A percentile compares a stretch with the other conserved stretches of the same genome.
phyloP scores from a whole-genome alignment of 2,888 invertebrate genomes.

The Chesias legatella region DNA sequence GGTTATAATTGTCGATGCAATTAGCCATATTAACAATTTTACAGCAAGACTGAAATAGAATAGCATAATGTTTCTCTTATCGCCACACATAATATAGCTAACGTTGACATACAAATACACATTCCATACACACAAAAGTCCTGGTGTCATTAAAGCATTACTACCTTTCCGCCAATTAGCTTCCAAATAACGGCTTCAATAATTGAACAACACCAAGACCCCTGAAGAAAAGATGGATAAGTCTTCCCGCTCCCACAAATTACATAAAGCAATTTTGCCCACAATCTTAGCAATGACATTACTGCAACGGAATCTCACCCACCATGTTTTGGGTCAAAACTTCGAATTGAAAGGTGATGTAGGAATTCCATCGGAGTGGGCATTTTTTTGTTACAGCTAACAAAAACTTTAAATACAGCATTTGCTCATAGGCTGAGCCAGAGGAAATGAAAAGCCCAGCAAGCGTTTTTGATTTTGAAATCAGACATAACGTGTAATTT shows the following conservation, averaged over 20 bases:
- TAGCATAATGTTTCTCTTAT: too few species aligned
- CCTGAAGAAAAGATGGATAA: conserved; percentile 57
- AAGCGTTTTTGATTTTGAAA: too few species aligned
- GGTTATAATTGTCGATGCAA: too few species aligned
- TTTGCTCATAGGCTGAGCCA: too few species aligned
- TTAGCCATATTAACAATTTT: too few species aligned
- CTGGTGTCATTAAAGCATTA: conserved; percentile 16
- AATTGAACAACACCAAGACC: conserved; percentile 40
- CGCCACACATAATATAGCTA: background rate
- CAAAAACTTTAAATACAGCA: too few species aligned
- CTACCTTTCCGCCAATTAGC: conserved; percentile 39
- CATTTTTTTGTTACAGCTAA: background rate
- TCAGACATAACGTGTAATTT: background rate
- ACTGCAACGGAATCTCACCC: conserved; percentile 62
- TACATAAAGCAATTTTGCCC: conserved; percentile 71
- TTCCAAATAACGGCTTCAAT: conserved; percentile 34
- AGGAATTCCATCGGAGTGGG: conserved; percentile 23
- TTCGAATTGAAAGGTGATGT: conserved; percentile 34
- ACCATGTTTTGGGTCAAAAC: conserved; percentile 49
- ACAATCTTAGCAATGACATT: conserved; percentile 70
- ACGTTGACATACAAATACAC: conserved; percentile 3
- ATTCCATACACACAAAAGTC: conserved; percentile 2
- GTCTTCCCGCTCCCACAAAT: conserved; percentile 58
- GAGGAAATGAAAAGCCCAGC: too few species aligned
- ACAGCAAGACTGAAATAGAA: too few species aligned